Evolutionary conservation across 2,797 vertebrate genomes (phyloP).

Genomic region (Acanthurus tractus): DNA sequence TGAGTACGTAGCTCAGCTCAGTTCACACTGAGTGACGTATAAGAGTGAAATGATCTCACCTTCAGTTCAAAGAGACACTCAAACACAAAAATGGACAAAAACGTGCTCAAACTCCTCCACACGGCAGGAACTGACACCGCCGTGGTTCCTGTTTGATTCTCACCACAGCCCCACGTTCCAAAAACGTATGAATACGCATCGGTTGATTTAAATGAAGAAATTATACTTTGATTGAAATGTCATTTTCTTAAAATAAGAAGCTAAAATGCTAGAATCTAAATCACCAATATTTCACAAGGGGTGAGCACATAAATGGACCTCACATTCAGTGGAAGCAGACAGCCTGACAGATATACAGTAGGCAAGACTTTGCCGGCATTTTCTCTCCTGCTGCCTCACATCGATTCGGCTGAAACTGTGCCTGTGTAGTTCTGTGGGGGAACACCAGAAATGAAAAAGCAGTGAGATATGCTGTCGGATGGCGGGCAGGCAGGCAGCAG

Average conservation of each 20-base stretch:
- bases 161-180: neutral
- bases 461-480: conserved; percentile 46
- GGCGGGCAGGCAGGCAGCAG: conserved; percentile 38
- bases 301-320: neutral
- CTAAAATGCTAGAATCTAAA: neutral
- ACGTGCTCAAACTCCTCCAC: conserved; percentile 11
- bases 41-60: conserved; percentile 15
- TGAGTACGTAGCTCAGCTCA: neutral
- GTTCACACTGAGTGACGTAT: conserved; percentile 20
- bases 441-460: conserved; percentile 56
- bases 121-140: conserved; percentile 20
- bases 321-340: conserved; percentile 11
- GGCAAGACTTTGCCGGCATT: conserved; percentile 29
- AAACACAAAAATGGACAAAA: conserved; percentile 10
- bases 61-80: neutral
- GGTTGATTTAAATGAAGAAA: neutral
- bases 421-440: conserved; percentile 30
- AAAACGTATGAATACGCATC: neutral
- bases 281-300: neutral
- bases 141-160: conserved; percentile 35
- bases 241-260: neutral
- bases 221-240: conserved; percentile 4
- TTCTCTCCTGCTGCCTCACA: conserved; percentile 43
- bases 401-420: conserved; percentile 38
- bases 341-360: conserved; percentile 13